Base-by-base conservation (phyloP, 2,888 invertebrate genomes). In the Ischnura elegans region DNA sequence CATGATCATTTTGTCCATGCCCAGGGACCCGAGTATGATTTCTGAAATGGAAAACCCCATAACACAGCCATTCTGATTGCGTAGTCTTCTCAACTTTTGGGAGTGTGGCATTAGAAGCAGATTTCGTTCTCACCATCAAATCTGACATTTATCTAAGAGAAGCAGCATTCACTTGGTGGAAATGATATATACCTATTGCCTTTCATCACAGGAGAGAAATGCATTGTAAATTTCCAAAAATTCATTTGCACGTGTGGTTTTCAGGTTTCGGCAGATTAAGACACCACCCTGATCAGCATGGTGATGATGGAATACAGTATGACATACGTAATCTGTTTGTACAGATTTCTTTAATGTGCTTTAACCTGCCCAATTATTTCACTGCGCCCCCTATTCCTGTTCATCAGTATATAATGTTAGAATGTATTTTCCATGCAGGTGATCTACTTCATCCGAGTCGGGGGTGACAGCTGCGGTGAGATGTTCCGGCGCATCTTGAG, bases 251-350 rank as follows among this genome's bases (percentile, higher is more conserved):
- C 61, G 85, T 16, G 42, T 42, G 42, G 10, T 36, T 42, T 42
- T 42, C 36, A 42, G 42, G 42, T 85, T 85, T 85, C 42, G 85
- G 85, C 85, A 85, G 42, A 42, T 85, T 36, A 42, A 42, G 85
- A 36, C 85, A 85, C 42, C 85, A 85, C 85, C 85, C 85, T 85
- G 85, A 85, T 85, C 1, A 85, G 85, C 85, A 19, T 2, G 29
- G 42, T 85, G 85, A 85, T 85, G 85, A 42, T 36, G 85, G 85
- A 36, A 85, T 85, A 85, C 42, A 85, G 42, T 85, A 85, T 85
- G 85, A 85, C 85, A 42, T 85, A 21, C 85, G 42, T 42, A 85
- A 61, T n/a, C n/a, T n/a, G n/a, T n/a, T n/a, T 0, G 1, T 61
- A n/a, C n/a, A n/a, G 25, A 85, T 85, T 85, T 85, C 85, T 85